Conservation (phyloP, 2,113 vertebrate species). For the Tretioscincus oriximinensis region DNA sequence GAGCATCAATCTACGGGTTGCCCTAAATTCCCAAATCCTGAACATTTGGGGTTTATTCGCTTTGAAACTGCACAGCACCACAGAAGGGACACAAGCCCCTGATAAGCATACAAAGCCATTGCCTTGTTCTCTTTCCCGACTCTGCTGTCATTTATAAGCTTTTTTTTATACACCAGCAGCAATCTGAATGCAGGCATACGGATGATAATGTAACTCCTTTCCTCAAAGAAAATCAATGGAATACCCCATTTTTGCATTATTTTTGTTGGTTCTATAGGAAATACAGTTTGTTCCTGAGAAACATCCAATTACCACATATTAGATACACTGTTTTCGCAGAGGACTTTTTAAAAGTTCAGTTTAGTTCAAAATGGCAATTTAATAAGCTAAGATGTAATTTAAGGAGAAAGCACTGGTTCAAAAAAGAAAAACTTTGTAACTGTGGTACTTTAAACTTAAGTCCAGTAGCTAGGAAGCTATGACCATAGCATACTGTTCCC, state of each 20-base stretch:
- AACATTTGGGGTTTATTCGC: too few species aligned
- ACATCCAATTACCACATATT: neutral
- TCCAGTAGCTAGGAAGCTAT: conserved; percentile 59
- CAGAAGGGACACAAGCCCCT: too few species aligned
- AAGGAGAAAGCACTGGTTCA: conserved; percentile 49
- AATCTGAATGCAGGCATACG: too few species aligned
- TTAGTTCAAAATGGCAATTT: conserved; percentile 64
- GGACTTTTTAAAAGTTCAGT: neutral
- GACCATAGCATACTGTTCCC: conserved; percentile 41
- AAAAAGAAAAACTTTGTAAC: conserved; percentile 61
- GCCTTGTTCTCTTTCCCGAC: too few species aligned
- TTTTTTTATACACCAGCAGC: too few species aligned
- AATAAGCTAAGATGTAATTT: conserved; percentile 65
- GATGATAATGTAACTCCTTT: too few species aligned
- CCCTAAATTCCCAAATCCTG: too few species aligned
- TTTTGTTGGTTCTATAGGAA: neutral
- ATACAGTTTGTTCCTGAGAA: neutral
- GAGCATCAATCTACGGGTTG: too few species aligned
- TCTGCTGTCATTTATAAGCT: too few species aligned
- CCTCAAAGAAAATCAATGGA: too few species aligned
- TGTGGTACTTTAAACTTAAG: conserved; percentile 54
- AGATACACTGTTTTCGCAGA: neutral
- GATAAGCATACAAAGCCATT: too few species aligned
- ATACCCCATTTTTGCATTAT: neutral
- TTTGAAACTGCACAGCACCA: too few species aligned